A percentile compares a stretch with the other conserved stretches of the same genome.
phyloP scores from a whole-genome alignment of 2,113 vertebrate species.

The Prietella phreatophila region DNA sequence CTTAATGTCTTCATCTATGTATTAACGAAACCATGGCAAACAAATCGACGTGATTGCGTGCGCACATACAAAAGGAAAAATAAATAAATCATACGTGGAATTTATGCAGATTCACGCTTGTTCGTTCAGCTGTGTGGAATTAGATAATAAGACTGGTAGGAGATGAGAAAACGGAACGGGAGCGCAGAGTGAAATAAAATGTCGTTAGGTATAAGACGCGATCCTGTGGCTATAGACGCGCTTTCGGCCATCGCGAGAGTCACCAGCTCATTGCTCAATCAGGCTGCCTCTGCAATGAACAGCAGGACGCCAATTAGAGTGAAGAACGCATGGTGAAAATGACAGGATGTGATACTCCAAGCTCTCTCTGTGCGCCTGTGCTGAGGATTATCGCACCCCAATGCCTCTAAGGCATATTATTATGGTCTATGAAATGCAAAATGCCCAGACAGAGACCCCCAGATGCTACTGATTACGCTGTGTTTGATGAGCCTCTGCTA shows the following conservation, averaged over 20 bases:
- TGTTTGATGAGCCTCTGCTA: neutral
- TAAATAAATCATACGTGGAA: neutral
- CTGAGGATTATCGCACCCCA: conserved; percentile 34
- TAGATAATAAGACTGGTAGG: conserved; percentile 2
- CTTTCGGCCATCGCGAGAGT: conserved; percentile 39
- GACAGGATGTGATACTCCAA: conserved; percentile 43
- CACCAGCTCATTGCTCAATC: conserved; percentile 59
- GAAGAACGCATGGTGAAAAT: conserved; percentile 46
- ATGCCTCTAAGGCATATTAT: conserved; percentile 37
- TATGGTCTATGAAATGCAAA: conserved; percentile 35
- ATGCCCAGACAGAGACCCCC: conserved; percentile 18
- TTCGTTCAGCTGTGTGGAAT: conserved; percentile 34
- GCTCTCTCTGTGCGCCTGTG: conserved; percentile 1
- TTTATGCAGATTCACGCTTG: conserved; percentile 32
- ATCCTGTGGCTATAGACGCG: neutral
- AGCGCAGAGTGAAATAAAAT: neutral
- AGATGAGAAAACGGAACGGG: neutral
- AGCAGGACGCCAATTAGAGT: conserved; percentile 62
- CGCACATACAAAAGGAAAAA: neutral
- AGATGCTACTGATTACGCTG: conserved; percentile 29
- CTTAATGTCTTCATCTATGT: conserved; percentile 56
- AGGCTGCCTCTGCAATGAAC: conserved; percentile 58
- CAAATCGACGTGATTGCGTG: conserved; percentile 26
- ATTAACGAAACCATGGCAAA: conserved; percentile 13
- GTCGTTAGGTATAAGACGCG: neutral